Conservation (phyloP, 2,888 invertebrate species). For the Trichopoda pennipes region DNA sequence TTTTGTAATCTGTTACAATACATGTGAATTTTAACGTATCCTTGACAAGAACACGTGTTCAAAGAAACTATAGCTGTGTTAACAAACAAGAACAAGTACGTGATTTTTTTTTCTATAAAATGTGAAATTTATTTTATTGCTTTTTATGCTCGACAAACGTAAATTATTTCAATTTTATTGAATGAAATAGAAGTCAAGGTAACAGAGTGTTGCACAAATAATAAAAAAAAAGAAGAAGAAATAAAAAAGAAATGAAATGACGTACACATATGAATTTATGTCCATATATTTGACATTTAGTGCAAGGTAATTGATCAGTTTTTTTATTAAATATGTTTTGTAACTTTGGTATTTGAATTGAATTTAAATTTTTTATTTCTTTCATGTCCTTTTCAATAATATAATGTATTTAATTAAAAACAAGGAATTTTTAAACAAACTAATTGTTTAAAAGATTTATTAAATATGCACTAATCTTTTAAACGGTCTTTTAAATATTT, state of each 20-base stretch:
- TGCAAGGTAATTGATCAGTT: background rate
- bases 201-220: background rate
- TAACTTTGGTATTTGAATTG: too few species aligned
- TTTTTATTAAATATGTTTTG: background rate
- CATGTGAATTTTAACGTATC: conserved; percentile 9
- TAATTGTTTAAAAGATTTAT: too few species aligned
- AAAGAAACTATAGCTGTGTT: conserved; percentile 15
- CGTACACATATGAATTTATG: background rate
- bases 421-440: too few species aligned
- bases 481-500: too few species aligned
- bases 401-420: too few species aligned
- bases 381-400: too few species aligned
- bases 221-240: conserved; percentile 4
- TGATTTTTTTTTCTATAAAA: background rate
- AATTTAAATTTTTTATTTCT: too few species aligned
- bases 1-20: conserved; percentile 20
- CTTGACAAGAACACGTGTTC: conserved; percentile 42
- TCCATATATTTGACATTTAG: conserved; percentile 12
- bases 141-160: conserved; percentile 20
- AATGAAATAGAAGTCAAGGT: conserved; percentile 17
- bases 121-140: conserved; percentile 33
- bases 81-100: conserved; percentile 17
- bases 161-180: conserved; percentile 18
- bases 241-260: background rate
- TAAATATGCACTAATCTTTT: too few species aligned